Percentiles rank a stretch among this genome's conserved stretches.
phyloP scores from a whole-genome alignment of 2,797 vertebrate genomes.

The Phalloptychus januarius region DNA sequence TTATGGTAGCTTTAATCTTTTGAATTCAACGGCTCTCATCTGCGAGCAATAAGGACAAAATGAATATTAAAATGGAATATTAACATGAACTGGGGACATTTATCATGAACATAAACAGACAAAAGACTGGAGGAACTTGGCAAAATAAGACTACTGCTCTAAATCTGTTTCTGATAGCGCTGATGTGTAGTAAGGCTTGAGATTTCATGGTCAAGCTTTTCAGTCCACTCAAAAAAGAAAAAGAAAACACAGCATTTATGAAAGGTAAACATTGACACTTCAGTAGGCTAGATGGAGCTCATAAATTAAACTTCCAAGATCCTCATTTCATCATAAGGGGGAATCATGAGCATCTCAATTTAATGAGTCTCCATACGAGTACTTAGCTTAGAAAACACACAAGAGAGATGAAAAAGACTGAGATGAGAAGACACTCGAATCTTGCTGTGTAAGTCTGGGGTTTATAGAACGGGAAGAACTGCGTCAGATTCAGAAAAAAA shows the following conservation, averaged over 20 bases:
- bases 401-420: conserved; percentile 6
- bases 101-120: conserved; percentile 42
- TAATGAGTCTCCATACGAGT: conserved; percentile 54
- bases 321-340: conserved; percentile 49
- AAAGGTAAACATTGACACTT: conserved; percentile 82
- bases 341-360: conserved; percentile 44
- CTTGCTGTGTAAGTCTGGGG: conserved; percentile 8
- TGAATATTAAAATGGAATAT: conserved; percentile 74
- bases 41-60: conserved; percentile 76
- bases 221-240: conserved; percentile 66
- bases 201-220: conserved; percentile 71
- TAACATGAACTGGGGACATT: conserved; percentile 58
- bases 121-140: conserved; percentile 20
- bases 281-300: conserved; percentile 72
- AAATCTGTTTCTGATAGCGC: conserved; percentile 38
- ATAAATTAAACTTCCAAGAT: conserved; percentile 65
- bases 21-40: conserved; percentile 69
- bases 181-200: conserved; percentile 51
- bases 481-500: conserved; percentile 18
- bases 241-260: conserved; percentile 78
- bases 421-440: conserved; percentile 18
- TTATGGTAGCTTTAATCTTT: conserved; percentile 70
- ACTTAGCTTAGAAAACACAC: conserved; percentile 30
- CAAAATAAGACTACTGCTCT: conserved; percentile 27
- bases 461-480: conserved; percentile 19